A percentile compares a stretch with the other conserved stretches of the same genome.
Evolutionary conservation across 2,797 vertebrate species (phyloP).

Genomic region (Enteromius argenteus): DNA sequence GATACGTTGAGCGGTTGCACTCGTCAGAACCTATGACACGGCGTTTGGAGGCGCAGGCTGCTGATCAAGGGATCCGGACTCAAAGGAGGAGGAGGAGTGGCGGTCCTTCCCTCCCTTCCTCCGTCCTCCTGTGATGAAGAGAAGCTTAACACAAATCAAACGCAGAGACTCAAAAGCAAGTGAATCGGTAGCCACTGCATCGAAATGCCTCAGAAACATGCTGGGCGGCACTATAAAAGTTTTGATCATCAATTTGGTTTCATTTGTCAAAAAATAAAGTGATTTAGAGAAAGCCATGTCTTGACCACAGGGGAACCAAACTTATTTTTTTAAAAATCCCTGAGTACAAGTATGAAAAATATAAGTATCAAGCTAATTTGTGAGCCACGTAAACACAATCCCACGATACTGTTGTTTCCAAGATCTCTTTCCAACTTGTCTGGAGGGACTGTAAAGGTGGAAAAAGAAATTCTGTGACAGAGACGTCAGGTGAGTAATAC

Average conservation of each 20-base stretch:
- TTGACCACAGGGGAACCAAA: too few species aligned
- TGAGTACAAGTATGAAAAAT: neutral
- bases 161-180: neutral
- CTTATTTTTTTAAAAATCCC: neutral
- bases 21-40: constrained; percentile 42
- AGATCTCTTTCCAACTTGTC: constrained; percentile 49
- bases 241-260: neutral
- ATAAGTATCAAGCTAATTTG: constrained; percentile 64
- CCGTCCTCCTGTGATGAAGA: constrained; percentile 35
- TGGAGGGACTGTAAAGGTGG: constrained; percentile 13
- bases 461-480: constrained; percentile 22
- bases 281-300: neutral
- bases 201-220: neutral
- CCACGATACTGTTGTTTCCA: constrained; percentile 50
- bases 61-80: constrained; percentile 44
- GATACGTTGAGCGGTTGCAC: constrained; percentile 36
- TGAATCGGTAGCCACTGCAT: constrained; percentile 16
- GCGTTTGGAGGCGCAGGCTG: constrained; percentile 15
- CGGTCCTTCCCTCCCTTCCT: neutral
- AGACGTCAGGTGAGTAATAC: constrained; percentile 22
- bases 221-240: neutral
- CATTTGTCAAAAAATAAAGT: neutral
- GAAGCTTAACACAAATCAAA: constrained; percentile 44
- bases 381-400: constrained; percentile 47
- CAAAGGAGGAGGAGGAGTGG: constrained; percentile 39